phyloP scores from a whole-genome alignment of 2,888 invertebrate species.

The Psococerastis gibbosa region DNA sequence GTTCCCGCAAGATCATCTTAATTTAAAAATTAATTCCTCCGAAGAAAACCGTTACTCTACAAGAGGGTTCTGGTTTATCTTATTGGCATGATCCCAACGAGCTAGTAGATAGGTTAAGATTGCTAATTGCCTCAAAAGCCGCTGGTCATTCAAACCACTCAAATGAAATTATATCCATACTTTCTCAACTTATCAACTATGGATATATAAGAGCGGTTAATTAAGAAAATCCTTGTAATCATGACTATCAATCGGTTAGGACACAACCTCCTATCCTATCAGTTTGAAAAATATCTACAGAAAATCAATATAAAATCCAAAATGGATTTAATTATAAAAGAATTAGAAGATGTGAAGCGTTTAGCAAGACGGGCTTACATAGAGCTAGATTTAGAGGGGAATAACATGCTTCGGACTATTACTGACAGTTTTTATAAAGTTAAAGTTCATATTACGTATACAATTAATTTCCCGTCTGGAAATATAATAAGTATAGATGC shows the following conservation, averaged over 20 bases:
- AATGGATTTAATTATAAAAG: no score
- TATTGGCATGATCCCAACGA: slow-evolving; percentile 22
- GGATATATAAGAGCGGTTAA: neutral
- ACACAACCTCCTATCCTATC: neutral
- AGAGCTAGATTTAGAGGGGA: no score
- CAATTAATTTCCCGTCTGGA: neutral
- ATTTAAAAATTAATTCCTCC: slow-evolving; percentile 15
- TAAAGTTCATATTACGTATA: neutral
- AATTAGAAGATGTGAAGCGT: no score
- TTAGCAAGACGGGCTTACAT: no score
- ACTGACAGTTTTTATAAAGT: neutral
- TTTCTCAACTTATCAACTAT: slow-evolving; percentile 18
- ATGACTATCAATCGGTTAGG: neutral
- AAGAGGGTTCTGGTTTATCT: neutral
- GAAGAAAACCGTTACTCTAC: neutral
- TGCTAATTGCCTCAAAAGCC: slow-evolving; percentile 20
- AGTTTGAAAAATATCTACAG: neutral
- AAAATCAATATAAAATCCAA: no score
- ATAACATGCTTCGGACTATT: no score
- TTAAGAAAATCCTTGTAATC: neutral
- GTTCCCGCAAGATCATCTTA: slow-evolving; percentile 21
- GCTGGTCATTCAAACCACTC: slow-evolving; percentile 20
- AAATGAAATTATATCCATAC: slow-evolving; percentile 23
- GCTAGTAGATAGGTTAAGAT: slow-evolving; percentile 20
- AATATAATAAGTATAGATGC: neutral